Base-by-base conservation (phyloP, 2,888 invertebrate species). In the Stictocephala bisonia region DNA sequence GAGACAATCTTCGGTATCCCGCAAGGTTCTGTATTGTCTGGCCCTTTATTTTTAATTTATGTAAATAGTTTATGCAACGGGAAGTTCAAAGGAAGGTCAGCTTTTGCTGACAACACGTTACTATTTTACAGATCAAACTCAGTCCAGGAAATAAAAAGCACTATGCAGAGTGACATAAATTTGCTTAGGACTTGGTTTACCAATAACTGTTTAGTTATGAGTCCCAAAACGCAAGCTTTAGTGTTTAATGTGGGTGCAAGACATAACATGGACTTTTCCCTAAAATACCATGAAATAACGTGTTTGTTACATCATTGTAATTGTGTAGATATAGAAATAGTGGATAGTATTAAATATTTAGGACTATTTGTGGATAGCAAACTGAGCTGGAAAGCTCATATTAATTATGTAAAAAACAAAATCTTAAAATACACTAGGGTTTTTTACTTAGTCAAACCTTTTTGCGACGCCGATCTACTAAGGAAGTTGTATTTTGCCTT, bases 51-150 rank as follows among this genome's bases (percentile, higher is more conserved):
- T 35, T 48, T 53, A 15, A 48, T 56, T 22, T 73, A 58, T 44
- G 50, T 70, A 18, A 73, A 71, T 48, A 66, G 50, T 40, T 31
- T 73, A 40, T 40, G 51, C n/a, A 20, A 58, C 11, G 20, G 31
- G 2, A 24, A 41, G n/a, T 20, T 27, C n/a, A 53, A 18, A 4
- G 73, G 69, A 24, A 11, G 3, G 13, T 13, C 26, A 29, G 60
- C 24, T 15, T 60, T 60, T 18, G 20, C 24, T 11, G 60, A 60
- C 29, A 51, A 69, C 31, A 50, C 60, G 44, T 27, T 29, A 15
- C 31, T 73, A 18, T 41, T 58, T 35, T 66, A 41, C n/a, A 31
- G 50, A 15, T 48, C 41, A n/a, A 18, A 18, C n/a, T 40, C 51
- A 18, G 27, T 26, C 29, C 40, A 67, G 13, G 60, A 60, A 13